A percentile compares a stretch with the other conserved stretches of the same genome.
Evolutionary conservation across 2,113 vertebrate genomes (phyloP).

Genomic region (Crocuta crocuta): DNA sequence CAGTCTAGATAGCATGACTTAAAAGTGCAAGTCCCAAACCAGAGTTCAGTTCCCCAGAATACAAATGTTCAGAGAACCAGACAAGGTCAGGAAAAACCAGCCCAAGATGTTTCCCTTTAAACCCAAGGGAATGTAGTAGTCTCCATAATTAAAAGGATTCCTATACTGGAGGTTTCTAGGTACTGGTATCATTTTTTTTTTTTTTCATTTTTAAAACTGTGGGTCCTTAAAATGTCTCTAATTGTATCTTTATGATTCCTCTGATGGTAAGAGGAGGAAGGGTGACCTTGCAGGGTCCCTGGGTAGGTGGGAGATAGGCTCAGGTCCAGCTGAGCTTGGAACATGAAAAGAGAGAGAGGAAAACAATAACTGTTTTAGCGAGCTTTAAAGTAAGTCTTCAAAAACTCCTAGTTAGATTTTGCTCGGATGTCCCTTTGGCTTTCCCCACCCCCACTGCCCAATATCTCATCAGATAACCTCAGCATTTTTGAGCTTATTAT

Average conservation of each 20-base stretch:
- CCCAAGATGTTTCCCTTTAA: conserved; percentile 1
- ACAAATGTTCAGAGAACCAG: conserved; percentile 37
- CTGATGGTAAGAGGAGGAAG: background rate
- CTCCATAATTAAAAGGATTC: conserved; percentile 32
- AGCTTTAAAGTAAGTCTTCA: background rate
- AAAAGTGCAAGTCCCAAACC: conserved; percentile 47
- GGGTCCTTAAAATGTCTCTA: background rate
- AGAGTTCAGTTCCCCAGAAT: conserved; percentile 49
- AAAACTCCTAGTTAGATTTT: background rate
- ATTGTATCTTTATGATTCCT: background rate
- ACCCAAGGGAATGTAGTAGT: background rate
- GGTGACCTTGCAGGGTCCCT: background rate
- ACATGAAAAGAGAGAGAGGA: background rate
- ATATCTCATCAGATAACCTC: background rate
- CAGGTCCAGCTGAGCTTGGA: background rate
- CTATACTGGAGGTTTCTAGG: background rate
- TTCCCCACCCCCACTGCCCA: background rate
- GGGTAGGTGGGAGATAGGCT: background rate
- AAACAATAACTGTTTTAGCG: background rate
- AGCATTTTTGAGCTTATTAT: background rate
- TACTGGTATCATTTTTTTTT: background rate
- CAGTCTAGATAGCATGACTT: conserved; percentile 51
- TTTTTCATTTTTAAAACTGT: background rate
- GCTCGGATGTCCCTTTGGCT: background rate
- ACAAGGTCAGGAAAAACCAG: background rate